Evolutionary conservation across 2,888 invertebrate species (phyloP), one percentile per base, ranked within the genome.

Genomic region (Volucella zonaria): DNA sequence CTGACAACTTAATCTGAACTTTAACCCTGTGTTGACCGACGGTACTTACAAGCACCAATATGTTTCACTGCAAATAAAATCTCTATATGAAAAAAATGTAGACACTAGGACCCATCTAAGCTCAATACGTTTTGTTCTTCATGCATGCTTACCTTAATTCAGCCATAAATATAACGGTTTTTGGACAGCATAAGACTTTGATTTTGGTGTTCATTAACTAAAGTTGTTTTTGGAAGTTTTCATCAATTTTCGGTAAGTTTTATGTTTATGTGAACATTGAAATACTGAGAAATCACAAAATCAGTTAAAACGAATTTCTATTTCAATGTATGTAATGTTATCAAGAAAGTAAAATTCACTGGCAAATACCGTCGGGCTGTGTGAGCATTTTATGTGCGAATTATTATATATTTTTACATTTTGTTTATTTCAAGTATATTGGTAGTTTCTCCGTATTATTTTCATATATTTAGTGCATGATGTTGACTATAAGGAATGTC

Each of bases 21-120:
- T 23, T 23, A 51, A 51, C 8, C 43, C 59, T 59, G 43, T 59
- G 15, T 59, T 59, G 43, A 18, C n/a, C 43, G 9, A 59, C 12
- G 43, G 59, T 59, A 58, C 58, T 58, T 58, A 15, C 6, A 59
- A 59, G 45, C 45, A 61, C 61, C 9, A 61, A 6, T 8, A 45
- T 61, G 45, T 61, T 61, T 61, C 23, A 61, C 43, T 61, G 43
- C 45, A 61, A 61, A 59, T 59, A 59, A 59, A 61, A 45, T 45
- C 61, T 45, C 61, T 45, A n/a, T 61, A 31, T n/a, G 23, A 45
- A 23, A 11, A 6, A 8, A 56, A 56, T 8, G n/a, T n/a, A 11
- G 38, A 38, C n/a, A 56, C n/a, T 38, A 4, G 23, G 23, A 9
- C 23, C 61, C 23, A 59, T 42, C 11, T 2, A 3, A 59, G 14